phyloP scores from a whole-genome alignment of 2,888 invertebrate species.

The Pammene fasciana region DNA sequence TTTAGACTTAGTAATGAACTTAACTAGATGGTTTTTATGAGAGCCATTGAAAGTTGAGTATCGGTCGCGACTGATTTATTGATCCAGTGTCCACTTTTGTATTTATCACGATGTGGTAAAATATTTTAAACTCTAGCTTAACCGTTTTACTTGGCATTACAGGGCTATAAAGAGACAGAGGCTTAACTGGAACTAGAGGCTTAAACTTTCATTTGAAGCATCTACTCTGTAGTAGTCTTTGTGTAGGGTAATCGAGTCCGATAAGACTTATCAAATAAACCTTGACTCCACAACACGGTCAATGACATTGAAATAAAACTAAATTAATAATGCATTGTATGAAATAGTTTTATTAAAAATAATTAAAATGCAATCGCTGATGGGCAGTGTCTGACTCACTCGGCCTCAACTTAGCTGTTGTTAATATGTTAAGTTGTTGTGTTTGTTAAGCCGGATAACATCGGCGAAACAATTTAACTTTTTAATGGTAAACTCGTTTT shows the following conservation, averaged over 20 bases:
- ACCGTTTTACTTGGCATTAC: no score
- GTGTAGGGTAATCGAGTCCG: neutral
- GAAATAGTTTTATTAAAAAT: neutral
- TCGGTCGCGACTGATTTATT: no score
- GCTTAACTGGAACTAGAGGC: no score
- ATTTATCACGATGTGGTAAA: no score
- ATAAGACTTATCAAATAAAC: conserved; percentile 42
- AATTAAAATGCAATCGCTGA: neutral
- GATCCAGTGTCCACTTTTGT: no score
- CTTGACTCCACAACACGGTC: conserved; percentile 48
- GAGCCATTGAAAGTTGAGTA: no score
- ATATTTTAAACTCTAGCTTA: no score
- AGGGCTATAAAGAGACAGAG: no score
- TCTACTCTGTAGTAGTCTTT: neutral
- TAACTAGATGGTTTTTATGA: no score
- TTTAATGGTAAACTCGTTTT: conserved; percentile 9
- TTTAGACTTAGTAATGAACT: neutral
- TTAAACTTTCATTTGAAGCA: no score
- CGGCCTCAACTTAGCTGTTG: neutral
- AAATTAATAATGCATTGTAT: conserved; percentile 3
- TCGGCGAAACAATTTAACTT: conserved; percentile 1
- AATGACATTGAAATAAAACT: conserved; percentile 46
- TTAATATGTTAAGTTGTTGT: no score
- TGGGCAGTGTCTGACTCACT: neutral
- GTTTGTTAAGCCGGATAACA: neutral